Evolutionary conservation across 2,888 invertebrate species (phyloP), one percentile per base, ranked within the genome.

Genomic region (Drosophila kambysellisi): DNA sequence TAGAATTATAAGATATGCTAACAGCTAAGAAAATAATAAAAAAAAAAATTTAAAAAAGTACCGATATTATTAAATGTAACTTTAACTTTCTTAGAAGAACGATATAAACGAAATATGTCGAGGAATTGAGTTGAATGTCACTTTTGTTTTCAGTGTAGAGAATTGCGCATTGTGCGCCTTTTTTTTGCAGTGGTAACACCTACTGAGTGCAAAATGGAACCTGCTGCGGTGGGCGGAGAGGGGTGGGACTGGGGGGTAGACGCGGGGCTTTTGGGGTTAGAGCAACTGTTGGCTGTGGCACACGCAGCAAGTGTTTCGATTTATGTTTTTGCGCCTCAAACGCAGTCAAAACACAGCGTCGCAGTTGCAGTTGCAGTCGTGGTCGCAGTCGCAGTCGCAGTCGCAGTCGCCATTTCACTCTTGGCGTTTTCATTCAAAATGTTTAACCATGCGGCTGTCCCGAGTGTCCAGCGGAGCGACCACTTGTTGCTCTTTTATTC

Each of bases 401-500:
- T 66, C 63, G 56, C 81, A 74, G 75, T 70, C 79, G 61, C 64
- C 76, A 67, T 82, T 72, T 79, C 63, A 72, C 78, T 77, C 70
- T 68, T 80, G 90, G 90, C 87, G 75, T 90, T 88, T 85, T 88
- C 87, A 87, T 87, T 87, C 87, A 90, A 87, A 86, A 86, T 90
- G 82, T 77, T 87, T 88, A 88, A 90, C 87, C 79, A 87, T 79
- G 81, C 78, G 51, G 41, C 72, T 68, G 70, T 63, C 76, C 71
- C 56, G 75, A 71, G 66, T 65, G 88, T 78, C 77, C 76, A 69
- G 81, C 76, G 57, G 83, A 82, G 74, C 83, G 89, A 89, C 90
- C 91, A 90, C 91, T 92, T 91, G 91, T 91, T 92, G 92, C 91
- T 92, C 92, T 91, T 92, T 92, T 92, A 92, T 91, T 92, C 92